Evolutionary conservation across 2,113 vertebrate genomes (phyloP).

Genomic region (Nyctereutes procyonoides): DNA sequence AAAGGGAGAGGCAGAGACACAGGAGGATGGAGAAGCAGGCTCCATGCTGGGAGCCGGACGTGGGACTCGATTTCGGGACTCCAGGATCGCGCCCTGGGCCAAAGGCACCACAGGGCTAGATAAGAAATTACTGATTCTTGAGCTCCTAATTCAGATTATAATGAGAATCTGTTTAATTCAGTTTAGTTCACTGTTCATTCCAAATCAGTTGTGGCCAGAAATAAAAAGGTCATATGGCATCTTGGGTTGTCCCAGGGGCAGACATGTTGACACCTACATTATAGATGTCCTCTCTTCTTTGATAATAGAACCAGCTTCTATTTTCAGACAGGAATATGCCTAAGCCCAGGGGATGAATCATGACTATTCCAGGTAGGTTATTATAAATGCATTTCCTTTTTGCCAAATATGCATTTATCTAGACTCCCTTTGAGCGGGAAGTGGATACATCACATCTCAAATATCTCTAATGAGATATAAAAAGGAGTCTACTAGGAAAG

Average conservation of each 20-base stretch:
- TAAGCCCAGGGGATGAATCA: neutral
- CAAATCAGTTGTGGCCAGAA: neutral
- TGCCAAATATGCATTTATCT: neutral
- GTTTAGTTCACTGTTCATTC: neutral
- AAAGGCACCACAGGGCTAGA: neutral
- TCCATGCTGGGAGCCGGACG: too few relatives aligned
- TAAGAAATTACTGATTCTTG: neutral
- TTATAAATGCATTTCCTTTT: neutral
- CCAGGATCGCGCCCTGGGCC: too few relatives aligned
- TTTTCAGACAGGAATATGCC: neutral
- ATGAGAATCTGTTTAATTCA: neutral
- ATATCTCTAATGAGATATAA: neutral
- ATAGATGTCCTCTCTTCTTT: neutral
- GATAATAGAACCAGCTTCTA: neutral
- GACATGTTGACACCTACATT: neutral
- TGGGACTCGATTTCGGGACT: too few relatives aligned
- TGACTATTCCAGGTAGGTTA: neutral
- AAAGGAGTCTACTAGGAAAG: neutral
- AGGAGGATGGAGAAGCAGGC: too few relatives aligned
- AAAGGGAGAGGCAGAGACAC: too few relatives aligned
- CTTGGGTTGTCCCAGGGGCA: neutral
- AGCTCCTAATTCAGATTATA: slow-evolving; percentile 1
- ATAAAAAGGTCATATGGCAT: neutral
- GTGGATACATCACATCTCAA: neutral
- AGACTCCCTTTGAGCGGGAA: neutral